These are phyloP conservation scores for Erythrocercus mccallii DNA, from an alignment of 2,113 vertebrate genomes.

Conservation along the genomic window DNA sequence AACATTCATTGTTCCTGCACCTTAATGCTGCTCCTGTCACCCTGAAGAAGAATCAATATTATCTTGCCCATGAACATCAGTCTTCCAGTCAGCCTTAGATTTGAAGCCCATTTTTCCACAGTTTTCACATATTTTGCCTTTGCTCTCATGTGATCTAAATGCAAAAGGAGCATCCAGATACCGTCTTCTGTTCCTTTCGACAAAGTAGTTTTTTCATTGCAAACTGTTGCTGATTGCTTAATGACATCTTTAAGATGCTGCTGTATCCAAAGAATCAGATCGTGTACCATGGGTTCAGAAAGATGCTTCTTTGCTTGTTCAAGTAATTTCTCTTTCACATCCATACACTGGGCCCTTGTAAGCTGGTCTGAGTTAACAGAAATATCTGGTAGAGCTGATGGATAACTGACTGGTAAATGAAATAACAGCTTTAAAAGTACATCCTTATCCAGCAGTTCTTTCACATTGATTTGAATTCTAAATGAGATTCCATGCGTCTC, in stretches of 20 bases:
- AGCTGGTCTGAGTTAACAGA: constrained; percentile 78
- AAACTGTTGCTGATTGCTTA: constrained; percentile 5
- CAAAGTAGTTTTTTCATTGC: constrained; percentile 1
- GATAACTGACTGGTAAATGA: constrained; percentile 79
- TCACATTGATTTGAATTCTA: constrained; percentile 74
- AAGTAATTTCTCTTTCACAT: constrained; percentile 71
- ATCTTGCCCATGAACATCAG: constrained; percentile 82
- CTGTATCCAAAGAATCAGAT: constrained; percentile 81
- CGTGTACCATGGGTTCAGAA: constrained; percentile 80
- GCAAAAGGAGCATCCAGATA: constrained; percentile 75
- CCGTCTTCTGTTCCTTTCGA: constrained; percentile 38
- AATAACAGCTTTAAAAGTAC: constrained; percentile 76
- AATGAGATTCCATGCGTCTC: constrained; percentile 75
- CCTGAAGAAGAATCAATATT: constrained; percentile 87
- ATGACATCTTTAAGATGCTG: constrained; percentile 71
- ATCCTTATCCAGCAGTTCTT: constrained; percentile 55
- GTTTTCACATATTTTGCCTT: constrained; percentile 80
- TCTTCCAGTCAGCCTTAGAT: constrained; percentile 81
- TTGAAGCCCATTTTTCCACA: constrained; percentile 80
- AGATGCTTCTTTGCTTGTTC: constrained; percentile 72
- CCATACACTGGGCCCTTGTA: constrained; percentile 75
- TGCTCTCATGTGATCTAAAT: constrained; percentile 88
- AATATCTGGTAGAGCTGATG: constrained; percentile 72
- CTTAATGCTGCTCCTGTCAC: constrained; percentile 79
- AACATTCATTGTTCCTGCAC: constrained; percentile 67